Conservation (phyloP, 2,888 invertebrate species). For the Perdita meconis region DNA sequence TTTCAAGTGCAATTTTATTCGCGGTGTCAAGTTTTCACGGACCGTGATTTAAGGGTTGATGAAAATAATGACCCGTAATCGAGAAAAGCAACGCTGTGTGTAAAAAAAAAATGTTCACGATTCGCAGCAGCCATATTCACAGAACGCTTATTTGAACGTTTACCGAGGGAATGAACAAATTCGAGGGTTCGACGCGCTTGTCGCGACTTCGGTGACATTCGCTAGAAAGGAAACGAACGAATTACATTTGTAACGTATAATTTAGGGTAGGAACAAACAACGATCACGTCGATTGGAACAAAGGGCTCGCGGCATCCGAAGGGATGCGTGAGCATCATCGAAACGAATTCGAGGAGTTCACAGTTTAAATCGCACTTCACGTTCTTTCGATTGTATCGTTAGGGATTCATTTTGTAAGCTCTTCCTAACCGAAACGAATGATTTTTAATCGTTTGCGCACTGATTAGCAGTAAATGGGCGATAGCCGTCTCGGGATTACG, state of each 20-base stretch:
- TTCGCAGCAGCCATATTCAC: constrained; percentile 37
- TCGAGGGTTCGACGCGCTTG: constrained; percentile 53
- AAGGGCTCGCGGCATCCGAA: constrained; percentile 48
- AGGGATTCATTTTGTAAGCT: constrained; percentile 45
- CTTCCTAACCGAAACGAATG: constrained; percentile 45
- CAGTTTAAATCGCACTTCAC: constrained; percentile 25
- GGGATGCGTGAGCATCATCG: constrained; percentile 23
- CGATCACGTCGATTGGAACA: constrained; percentile 61
- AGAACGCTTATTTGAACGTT: constrained; percentile 46
- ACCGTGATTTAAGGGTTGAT: constrained; percentile 27
- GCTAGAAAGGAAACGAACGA: constrained; percentile 52
- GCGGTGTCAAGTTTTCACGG: neutral
- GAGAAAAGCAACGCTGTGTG: constrained; percentile 3
- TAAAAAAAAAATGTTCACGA: constrained; percentile 33
- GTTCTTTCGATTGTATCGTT: constrained; percentile 29
- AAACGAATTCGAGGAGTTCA: constrained; percentile 23
- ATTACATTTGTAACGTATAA: constrained; percentile 77
- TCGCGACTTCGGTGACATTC: constrained; percentile 66
- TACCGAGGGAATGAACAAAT: constrained; percentile 26
- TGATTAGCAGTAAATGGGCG: constrained; percentile 55
- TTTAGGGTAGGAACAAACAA: constrained; percentile 71
- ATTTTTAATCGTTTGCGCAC: constrained; percentile 61
- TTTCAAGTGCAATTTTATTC: neutral
- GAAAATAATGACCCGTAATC: neutral
- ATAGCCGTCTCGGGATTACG: constrained; percentile 42